These are phyloP conservation scores for Elmis aenea DNA, from an alignment of 2,888 invertebrate genomes.

Conservation along the genomic window DNA sequence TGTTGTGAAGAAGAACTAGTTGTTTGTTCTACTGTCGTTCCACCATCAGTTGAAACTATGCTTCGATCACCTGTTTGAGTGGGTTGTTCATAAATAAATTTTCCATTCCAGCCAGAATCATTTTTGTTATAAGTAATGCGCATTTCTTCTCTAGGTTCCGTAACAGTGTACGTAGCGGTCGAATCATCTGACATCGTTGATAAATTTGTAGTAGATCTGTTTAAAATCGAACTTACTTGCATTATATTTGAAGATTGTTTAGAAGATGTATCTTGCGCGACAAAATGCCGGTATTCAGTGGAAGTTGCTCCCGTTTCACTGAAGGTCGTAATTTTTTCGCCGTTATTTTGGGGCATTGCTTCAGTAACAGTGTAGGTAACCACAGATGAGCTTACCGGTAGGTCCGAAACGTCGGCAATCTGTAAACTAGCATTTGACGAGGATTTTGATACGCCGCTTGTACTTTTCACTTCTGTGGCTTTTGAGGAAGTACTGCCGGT, in stretches of 20 bases:
- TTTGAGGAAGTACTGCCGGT: slow-evolving; percentile 15
- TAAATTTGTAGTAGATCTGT: slow-evolving; percentile 40
- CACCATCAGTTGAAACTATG: no score
- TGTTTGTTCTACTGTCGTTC: slow-evolving; percentile 32
- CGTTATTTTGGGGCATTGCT: slow-evolving; percentile 39
- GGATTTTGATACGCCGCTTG: slow-evolving; percentile 35
- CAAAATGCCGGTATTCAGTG: slow-evolving; percentile 43
- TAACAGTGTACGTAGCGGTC: slow-evolving; percentile 42
- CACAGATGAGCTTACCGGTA: slow-evolving; percentile 36
- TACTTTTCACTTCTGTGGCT: slow-evolving; percentile 22
- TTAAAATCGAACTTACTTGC: slow-evolving; percentile 41
- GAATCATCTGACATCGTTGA: slow-evolving; percentile 34
- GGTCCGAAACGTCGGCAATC: slow-evolving; percentile 44
- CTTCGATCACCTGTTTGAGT: slow-evolving; percentile 7
- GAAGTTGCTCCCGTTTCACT: slow-evolving; percentile 36
- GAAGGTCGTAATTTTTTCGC: slow-evolving; percentile 44
- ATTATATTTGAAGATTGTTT: slow-evolving; percentile 35
- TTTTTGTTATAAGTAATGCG: slow-evolving; percentile 40
- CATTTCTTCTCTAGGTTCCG: slow-evolving; percentile 43
- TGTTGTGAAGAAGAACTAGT: slow-evolving; percentile 47
- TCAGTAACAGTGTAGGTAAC: slow-evolving; percentile 43
- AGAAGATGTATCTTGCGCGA: slow-evolving; percentile 33
- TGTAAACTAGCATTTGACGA: slow-evolving; percentile 42
- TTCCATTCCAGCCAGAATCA: slow-evolving; percentile 50
- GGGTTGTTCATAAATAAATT: slow-evolving; percentile 44